phyloP scores from a whole-genome alignment of 2,113 vertebrate species.

The Lonchura striata region DNA sequence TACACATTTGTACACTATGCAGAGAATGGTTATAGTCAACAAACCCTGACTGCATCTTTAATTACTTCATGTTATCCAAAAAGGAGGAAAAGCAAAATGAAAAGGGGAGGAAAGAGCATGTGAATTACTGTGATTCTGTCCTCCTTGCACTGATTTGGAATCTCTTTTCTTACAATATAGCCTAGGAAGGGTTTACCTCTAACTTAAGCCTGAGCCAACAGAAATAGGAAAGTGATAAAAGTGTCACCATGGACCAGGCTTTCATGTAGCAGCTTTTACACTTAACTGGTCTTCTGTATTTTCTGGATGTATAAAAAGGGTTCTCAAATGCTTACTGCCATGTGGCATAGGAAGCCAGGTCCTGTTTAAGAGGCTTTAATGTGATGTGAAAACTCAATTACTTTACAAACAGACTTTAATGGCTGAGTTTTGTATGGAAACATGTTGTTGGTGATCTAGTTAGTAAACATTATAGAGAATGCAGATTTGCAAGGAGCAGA shows the following conservation, averaged over 20 bases:
- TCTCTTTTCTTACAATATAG: not conserved
- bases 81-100: not conserved
- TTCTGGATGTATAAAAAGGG: not conserved
- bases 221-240: not conserved
- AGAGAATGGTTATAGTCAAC: not conserved
- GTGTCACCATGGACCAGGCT: not conserved
- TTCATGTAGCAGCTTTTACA: not conserved
- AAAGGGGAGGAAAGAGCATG: not conserved
- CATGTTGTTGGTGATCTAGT: not conserved
- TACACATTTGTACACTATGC: not conserved
- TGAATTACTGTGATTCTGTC: not conserved
- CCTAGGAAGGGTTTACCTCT: not conserved
- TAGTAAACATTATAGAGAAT: not conserved
- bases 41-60: not conserved
- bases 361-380: not conserved
- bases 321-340: not conserved
- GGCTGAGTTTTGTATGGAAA: not conserved
- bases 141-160: not conserved
- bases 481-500: not conserved
- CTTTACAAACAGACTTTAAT: not conserved
- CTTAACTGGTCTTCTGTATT: not conserved
- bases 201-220: not conserved
- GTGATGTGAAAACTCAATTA: not conserved
- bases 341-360: not conserved
- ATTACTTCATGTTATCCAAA: not conserved